Evolutionary conservation across 2,888 invertebrate species (phyloP).

Genomic region (Drosophila parthenogenetica): DNA sequence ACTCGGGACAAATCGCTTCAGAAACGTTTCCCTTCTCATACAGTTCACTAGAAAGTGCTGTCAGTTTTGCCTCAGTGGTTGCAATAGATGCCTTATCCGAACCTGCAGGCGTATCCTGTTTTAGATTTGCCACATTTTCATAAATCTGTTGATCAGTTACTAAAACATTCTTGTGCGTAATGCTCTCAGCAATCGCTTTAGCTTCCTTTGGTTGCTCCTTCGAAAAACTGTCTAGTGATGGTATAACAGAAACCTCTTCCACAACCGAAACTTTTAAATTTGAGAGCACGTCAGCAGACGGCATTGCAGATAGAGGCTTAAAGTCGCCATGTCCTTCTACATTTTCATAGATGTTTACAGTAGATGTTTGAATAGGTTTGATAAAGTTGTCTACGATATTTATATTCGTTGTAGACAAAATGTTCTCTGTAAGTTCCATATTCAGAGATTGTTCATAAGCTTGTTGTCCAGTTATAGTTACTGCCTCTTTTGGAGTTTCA

Average conservation of each 20-base stretch:
- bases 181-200: conserved; percentile 30
- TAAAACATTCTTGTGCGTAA: conserved; percentile 51
- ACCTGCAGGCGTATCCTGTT: conserved; percentile 9
- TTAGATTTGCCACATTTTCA: conserved; percentile 60
- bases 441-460: conserved; percentile 66
- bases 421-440: not conserved
- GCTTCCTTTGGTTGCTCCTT: conserved; percentile 16
- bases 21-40: conserved; percentile 53
- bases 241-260: conserved; percentile 64
- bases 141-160: conserved; percentile 62
- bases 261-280: conserved; percentile 72
- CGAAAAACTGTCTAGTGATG: conserved; percentile 51
- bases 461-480: conserved; percentile 59
- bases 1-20: conserved; percentile 24
- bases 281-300: conserved; percentile 38
- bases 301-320: conserved; percentile 45
- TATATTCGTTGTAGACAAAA: conserved; percentile 3
- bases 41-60: conserved; percentile 53
- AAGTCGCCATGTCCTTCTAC: conserved; percentile 65
- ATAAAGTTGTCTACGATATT: conserved; percentile 34
- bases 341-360: conserved; percentile 70
- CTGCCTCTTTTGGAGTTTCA: conserved; percentile 56
- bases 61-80: conserved; percentile 29
- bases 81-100: conserved; percentile 50
- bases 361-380: conserved; percentile 57